These are phyloP conservation scores for Lacerta agilis DNA, from an alignment of 2,797 vertebrate species.

Conservation along the genomic window DNA sequence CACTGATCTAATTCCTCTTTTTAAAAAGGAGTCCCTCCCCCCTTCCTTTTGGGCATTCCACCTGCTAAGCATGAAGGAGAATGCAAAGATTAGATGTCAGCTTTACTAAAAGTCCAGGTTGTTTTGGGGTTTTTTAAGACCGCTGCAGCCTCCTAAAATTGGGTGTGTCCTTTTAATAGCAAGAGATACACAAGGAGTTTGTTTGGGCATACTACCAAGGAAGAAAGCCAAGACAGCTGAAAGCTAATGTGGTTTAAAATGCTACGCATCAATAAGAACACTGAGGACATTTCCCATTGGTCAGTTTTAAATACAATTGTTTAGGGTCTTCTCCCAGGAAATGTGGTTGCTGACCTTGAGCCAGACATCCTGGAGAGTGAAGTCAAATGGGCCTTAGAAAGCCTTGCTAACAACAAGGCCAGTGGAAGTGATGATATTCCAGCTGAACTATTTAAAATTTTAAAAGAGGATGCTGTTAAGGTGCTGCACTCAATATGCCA, in stretches of 20 bases:
- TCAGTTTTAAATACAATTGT: not conserved
- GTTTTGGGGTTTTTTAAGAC: not conserved
- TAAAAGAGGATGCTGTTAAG: too few species aligned
- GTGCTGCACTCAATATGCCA: too few species aligned
- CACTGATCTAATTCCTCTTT: too few species aligned
- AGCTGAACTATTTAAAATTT: too few species aligned
- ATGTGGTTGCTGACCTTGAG: too few species aligned
- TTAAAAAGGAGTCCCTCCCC: conserved; percentile 32
- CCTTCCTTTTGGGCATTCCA: conserved; percentile 50
- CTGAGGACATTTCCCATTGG: not conserved
- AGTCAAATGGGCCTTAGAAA: too few species aligned
- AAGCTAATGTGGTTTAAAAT: conserved; percentile 65
- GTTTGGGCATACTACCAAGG: conserved; percentile 59
- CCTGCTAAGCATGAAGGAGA: conserved; percentile 60
- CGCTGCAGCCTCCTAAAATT: conserved; percentile 46
- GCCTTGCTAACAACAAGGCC: too few species aligned
- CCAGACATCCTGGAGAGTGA: too few species aligned
- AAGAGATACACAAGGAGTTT: conserved; percentile 66
- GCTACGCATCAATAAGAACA: not conserved
- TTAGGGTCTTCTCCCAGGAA: not conserved
- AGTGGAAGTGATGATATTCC: too few species aligned
- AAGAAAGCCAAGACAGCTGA: conserved; percentile 66
- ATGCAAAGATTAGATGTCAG: conserved; percentile 57
- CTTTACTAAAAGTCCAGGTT: conserved; percentile 35
- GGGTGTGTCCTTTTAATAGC: conserved; percentile 54